Evolutionary conservation across 1,140 invertebrate genomes (phyloP), one percentile per base, ranked within the genome.

Genomic region (Halesus radiatus): DNA sequence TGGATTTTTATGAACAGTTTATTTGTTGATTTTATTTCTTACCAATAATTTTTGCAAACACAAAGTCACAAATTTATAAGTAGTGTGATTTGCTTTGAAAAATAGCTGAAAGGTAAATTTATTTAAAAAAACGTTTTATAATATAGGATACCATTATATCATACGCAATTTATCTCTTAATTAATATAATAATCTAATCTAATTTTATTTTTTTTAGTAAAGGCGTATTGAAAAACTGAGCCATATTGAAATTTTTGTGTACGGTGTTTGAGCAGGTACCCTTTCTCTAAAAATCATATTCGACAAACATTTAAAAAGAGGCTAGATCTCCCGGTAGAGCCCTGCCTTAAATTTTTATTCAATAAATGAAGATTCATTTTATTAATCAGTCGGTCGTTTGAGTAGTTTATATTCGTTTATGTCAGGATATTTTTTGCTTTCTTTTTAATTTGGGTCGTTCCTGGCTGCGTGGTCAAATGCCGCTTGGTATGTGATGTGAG

Each of bases 401-500:
- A 8, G 64, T 13, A 16, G 18, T 52, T 45, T 52, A 50, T 18
- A 54, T 74, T 32, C 10, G 37, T 32, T 74, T 74, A 45, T 62
- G 29, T 22, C 32, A 64, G 56, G 68, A 72, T 16, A 72, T 53
- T 52, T 64, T 72, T 23, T 22, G 68, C 68, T 72, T 72, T 54
- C 68, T 22, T 72, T 72, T 53, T 52, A 72, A 72, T 72, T 72
- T 20, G 53, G 53, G 73, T 73, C 64, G 66, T 79, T 66, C 64
- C 78, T 79, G 78, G 78, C 78, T 79, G 78, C 78, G 78, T 79
- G 77, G 60, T 79, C 50, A 73, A 37, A 72, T 54, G 66, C 66
- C 77, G 77, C 68, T 58, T 79, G 66, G 60, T 78, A 78, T 78
- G 68, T 79, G 70, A 79, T 78, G 68, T 79, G 70, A 79, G 78